phyloP scores from a whole-genome alignment of 2,888 invertebrate genomes.

The Nysson spinosus region DNA sequence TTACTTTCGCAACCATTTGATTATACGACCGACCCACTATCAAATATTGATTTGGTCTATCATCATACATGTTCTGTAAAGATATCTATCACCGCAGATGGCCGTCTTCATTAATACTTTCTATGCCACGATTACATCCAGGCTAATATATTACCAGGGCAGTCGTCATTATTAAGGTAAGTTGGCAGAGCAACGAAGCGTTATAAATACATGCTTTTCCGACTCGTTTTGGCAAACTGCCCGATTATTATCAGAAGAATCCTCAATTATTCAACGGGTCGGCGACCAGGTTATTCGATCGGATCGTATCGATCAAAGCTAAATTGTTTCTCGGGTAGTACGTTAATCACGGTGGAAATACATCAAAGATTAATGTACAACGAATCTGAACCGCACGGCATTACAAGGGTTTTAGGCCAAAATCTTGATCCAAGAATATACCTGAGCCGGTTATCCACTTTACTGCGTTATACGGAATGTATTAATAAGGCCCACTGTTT shows the following conservation, averaged over 20 bases:
- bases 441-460: constrained; percentile 22
- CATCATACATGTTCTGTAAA: too few species aligned
- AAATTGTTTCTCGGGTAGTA: constrained; percentile 18
- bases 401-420: background rate
- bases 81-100: too few species aligned
- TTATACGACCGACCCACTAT: too few species aligned
- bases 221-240: constrained; percentile 28
- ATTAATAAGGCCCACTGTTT: too few species aligned
- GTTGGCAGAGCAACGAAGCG: constrained; percentile 29
- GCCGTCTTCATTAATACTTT: too few species aligned
- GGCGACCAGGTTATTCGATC: constrained; percentile 31
- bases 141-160: background rate
- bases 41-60: too few species aligned
- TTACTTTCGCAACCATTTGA: too few species aligned
- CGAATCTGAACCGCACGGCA: too few species aligned
- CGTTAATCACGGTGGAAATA: constrained; percentile 31
- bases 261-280: constrained; percentile 30
- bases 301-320: constrained; percentile 33
- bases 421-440: constrained; percentile 51
- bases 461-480: constrained; percentile 37
- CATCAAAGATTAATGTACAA: too few species aligned
- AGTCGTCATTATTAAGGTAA: constrained; percentile 4
- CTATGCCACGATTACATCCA: background rate
- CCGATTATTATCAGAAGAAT: constrained; percentile 23
- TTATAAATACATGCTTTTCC: constrained; percentile 30